Conservation (phyloP, 2,888 invertebrate genomes). For the Stenchaetothrips biformis region DNA sequence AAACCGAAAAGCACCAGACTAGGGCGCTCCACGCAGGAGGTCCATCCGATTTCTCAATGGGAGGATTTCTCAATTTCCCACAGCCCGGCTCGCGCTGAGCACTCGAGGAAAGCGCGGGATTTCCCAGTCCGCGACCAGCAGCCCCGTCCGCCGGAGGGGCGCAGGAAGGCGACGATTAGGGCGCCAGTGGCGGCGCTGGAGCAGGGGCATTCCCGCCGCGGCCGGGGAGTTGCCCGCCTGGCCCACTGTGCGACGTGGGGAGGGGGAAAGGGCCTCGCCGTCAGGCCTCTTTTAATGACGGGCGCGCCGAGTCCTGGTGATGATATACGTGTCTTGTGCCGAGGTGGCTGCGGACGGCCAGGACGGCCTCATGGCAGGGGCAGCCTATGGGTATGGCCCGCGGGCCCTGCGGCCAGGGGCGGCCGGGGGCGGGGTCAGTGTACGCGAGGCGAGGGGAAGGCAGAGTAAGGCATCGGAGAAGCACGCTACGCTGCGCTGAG, state of each 20-base stretch:
- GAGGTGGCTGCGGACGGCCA: neutral
- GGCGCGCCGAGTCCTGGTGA: constrained; percentile 16
- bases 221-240: neutral
- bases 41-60: too few species aligned
- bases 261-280: neutral
- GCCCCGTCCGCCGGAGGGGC: neutral
- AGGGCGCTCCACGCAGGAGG: neutral
- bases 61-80: too few species aligned
- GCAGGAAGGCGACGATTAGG: neutral
- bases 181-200: neutral
- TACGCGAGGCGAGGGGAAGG: neutral
- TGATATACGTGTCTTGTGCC: constrained; percentile 22
- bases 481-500: neutral
- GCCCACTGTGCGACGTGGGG: neutral
- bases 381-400: neutral
- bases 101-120: too few species aligned
- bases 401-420: neutral
- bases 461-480: neutral
- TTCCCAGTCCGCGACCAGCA: too few species aligned
- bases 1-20: neutral
- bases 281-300: neutral
- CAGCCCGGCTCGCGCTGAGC: too few species aligned
- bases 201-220: neutral
- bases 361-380: too few species aligned
- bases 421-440: neutral